phyloP scores from a whole-genome alignment of 2,797 vertebrate species.

The Myripristis jacobus region DNA sequence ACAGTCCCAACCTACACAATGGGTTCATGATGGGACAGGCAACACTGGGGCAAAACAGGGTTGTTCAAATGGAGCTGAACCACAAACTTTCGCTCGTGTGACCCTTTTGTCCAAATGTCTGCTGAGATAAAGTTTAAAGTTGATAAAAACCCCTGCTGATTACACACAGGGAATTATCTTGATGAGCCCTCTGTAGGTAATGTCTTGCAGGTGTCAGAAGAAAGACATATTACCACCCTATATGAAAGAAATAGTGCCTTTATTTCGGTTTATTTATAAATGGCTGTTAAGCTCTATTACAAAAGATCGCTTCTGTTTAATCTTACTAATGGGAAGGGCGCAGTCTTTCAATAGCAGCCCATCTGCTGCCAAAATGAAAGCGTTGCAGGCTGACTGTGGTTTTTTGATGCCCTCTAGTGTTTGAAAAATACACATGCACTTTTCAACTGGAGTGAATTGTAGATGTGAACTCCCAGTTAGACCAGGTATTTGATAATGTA shows the following conservation, averaged over 20 bases:
- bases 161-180: too few species aligned
- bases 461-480: too few species aligned
- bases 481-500: too few species aligned
- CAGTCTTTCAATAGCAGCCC: neutral
- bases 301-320: too few species aligned
- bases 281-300: too few species aligned
- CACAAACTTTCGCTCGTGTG: neutral
- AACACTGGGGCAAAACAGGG: conserved; percentile 12
- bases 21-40: conserved; percentile 32
- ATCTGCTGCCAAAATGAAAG: too few species aligned
- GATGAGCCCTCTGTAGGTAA: too few species aligned
- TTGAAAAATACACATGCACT: conserved; percentile 5
- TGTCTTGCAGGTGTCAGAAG: too few species aligned
- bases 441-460: too few species aligned
- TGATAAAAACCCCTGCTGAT: too few species aligned
- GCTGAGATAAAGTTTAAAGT: neutral
- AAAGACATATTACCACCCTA: too few species aligned
- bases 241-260: neutral
- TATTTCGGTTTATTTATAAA: neutral
- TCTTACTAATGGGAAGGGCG: neutral
- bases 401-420: conserved; percentile 55
- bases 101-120: conserved; percentile 20
- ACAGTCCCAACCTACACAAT: conserved; percentile 46
- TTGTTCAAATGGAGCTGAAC: conserved; percentile 12
- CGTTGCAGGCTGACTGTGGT: neutral